A percentile compares a stretch with the other conserved stretches of the same genome.
Evolutionary conservation across 2,797 vertebrate genomes (phyloP).

Genomic region (Sebastes oblongus): DNA sequence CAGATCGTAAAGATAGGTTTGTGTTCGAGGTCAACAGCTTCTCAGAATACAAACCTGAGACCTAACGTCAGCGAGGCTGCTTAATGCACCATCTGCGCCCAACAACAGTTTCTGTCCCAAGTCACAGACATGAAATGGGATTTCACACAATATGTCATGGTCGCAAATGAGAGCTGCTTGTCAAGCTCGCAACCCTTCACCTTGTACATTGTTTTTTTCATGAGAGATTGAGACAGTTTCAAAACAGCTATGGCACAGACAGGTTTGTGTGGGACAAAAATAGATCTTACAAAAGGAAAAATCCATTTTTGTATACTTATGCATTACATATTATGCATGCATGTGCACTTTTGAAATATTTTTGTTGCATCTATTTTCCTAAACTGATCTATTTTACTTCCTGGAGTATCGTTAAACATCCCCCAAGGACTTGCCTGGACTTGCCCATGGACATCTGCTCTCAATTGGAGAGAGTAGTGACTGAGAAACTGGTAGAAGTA

Average conservation of each 20-base stretch:
- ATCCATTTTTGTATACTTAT: neutral
- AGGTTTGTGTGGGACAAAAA: neutral
- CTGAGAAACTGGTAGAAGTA: neutral
- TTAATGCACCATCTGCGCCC: neutral
- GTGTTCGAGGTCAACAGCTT: conserved; percentile 25
- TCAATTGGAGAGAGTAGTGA: neutral
- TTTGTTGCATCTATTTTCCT: neutral
- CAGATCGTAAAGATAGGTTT: neutral
- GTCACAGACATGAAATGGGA: conserved; percentile 1
- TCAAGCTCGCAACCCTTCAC: neutral
- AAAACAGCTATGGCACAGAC: neutral
- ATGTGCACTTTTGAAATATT: neutral
- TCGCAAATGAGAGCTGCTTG: neutral
- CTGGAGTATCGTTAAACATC: neutral
- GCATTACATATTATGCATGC: neutral
- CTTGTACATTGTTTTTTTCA: neutral
- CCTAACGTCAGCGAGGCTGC: neutral
- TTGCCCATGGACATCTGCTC: conserved; percentile 4
- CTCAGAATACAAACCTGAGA: conserved; percentile 16
- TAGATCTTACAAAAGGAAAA: neutral
- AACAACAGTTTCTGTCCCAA: neutral
- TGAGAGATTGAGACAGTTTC: neutral
- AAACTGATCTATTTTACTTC: neutral
- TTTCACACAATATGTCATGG: neutral
- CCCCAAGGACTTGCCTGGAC: conserved; percentile 23